Base-by-base conservation (phyloP, 1,140 invertebrate species). In the Danaus plexippus region DNA sequence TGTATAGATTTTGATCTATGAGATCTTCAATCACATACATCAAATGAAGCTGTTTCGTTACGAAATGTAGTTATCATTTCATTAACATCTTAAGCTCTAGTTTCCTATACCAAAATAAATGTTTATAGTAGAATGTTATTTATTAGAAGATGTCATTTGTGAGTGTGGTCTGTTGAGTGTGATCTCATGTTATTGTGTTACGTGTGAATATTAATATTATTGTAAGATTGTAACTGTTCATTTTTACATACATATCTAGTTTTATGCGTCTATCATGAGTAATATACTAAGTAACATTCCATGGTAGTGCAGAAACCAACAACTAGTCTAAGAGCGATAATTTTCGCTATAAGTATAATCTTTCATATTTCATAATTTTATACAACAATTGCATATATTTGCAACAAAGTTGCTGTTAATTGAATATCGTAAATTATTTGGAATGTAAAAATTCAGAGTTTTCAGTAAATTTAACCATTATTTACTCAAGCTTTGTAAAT, bases 81-180 rank as follows among this genome's bases (percentile, higher is more conserved):
- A 61, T 63, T 64, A 58, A 67, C 59, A 62, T 75, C 66, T 63
- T 84, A 79, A 84, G 69, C 66, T 83, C 75, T 84, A 86, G 80
- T 82, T 75, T 72, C 67, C 73, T 78, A 85, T 82, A 85, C 83
- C 84, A 85, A 87, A 87, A 78, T 82, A 74, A 72, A 78, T 72
- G 62, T 78, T 73, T 69, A 75, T 71, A 79, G 70, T 80, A 84
- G 77, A 73, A 82, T 77, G 80, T 81, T 84, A 85, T 87, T 87
- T 87, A 87, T 87, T 85, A 75, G 66, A 73, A 77, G 69, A 57
- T 75, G 66, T 71, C 71, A 80, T 67, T 75, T 75, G 66, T 57
- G 71, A 75, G 64, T 74, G 68, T 65, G 72, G 69, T 76, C 53
- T 75, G 75, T 79, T 82, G 80, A 72, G 76, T 78, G 77, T 75